Evolutionary conservation across 2,888 invertebrate species (phyloP), one percentile per base, ranked within the genome.

Genomic region (Acanthococcus lagerstroemiae): DNA sequence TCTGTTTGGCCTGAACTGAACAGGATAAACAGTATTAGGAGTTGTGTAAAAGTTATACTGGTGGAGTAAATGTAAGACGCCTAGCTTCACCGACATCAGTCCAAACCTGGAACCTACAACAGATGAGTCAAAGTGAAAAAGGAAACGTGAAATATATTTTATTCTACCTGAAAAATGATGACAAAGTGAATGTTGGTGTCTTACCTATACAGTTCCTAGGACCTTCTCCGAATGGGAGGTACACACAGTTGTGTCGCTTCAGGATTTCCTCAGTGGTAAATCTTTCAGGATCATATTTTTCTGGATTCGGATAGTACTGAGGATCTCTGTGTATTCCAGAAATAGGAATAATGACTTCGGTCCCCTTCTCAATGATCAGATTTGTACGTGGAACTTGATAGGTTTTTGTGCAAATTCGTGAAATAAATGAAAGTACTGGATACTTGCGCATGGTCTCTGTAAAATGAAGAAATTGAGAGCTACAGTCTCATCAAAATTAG

Each of bases 201-300:
- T 69, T 60, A 72, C 72, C 72, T 24, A 72, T 70, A 65, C 72
- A 72, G 24, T 65, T 69, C 48, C 71, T 68, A 0, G 72, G 72
- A 3, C 73, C 73, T 66, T 69, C 73, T 50, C 73, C 73, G 57
- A 73, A 74, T 22, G 73, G 73, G 24, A 73, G 46, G 63, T 72
- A 73, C 9, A 70, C 67, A 55, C 71, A 70, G 30, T 67, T 70
- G 19, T 71, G 57, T 19, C 67, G 66, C 5, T 61, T 67, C 57
- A 69, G 72, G 2, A 48, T 61, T 17, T 71, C 70, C 66, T 72
- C 72, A 6, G 69, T 67, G 4, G 69, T 71, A 69, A 76, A 76
- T 37, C 75, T 65, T 44, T 75, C 74, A 3, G 76, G 76, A 65
- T 75, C 73, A 67, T 76, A 76, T 55, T 69, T 71, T 4, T 72